Conservation (phyloP, 2,888 invertebrate species). For the Dynastes maya region DNA sequence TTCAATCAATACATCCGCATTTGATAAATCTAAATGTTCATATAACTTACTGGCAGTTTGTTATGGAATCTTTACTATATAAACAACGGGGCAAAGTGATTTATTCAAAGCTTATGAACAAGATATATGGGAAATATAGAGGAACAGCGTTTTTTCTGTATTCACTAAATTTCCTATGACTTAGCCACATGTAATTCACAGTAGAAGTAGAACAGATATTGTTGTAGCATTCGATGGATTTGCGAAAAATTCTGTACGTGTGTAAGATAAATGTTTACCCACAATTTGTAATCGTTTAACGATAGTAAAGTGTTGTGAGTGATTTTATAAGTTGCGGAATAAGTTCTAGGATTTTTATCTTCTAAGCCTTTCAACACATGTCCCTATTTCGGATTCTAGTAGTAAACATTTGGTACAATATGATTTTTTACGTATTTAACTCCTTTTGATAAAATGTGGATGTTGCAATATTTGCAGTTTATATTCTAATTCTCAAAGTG, state of each 20-base stretch:
- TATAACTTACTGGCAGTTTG: constrained; percentile 27
- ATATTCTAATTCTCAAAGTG: too few relatives aligned
- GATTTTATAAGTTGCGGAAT: background rate
- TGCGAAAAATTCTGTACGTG: constrained; percentile 4
- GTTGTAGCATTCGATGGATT: background rate
- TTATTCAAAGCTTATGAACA: constrained; percentile 34
- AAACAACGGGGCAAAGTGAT: constrained; percentile 21
- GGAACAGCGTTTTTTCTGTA: background rate
- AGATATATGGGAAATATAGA: constrained; percentile 35
- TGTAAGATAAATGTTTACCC: constrained; percentile 10
- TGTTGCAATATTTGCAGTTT: too few relatives aligned
- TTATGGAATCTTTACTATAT: constrained; percentile 31
- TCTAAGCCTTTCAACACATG: background rate
- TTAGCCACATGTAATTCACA: constrained; percentile 7
- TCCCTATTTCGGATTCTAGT: too few relatives aligned
- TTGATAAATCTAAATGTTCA: constrained; percentile 34
- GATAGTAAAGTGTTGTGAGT: background rate
- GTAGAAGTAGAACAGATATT: constrained; percentile 9
- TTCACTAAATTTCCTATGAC: background rate
- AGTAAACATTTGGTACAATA: too few relatives aligned
- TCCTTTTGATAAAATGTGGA: too few relatives aligned
- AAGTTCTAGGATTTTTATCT: background rate
- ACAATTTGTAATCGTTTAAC: constrained; percentile 5
- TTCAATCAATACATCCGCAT: constrained; percentile 34
- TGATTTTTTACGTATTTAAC: too few relatives aligned